Evolutionary conservation across 2,888 invertebrate genomes (phyloP).

Genomic region (Allacma fusca): DNA sequence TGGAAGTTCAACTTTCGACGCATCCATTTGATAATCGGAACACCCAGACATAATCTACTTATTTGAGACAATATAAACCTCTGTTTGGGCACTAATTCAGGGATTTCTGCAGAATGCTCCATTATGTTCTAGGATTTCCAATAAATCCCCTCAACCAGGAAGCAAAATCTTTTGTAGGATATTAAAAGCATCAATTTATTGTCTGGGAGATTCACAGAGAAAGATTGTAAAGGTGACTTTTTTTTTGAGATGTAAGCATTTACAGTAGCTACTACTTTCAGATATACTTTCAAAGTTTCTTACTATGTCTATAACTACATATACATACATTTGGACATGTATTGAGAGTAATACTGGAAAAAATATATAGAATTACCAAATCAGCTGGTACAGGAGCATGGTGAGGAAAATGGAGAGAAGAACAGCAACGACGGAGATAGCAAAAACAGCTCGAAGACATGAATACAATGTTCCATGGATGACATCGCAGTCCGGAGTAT

Average conservation of each 20-base stretch:
- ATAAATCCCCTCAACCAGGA: too few species aligned
- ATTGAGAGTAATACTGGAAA: not conserved
- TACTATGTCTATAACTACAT: too few species aligned
- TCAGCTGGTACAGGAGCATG: constrained; percentile 88
- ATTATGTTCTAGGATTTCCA: too few species aligned
- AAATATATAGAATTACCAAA: constrained; percentile 69
- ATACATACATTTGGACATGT: too few species aligned
- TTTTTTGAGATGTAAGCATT: too few species aligned
- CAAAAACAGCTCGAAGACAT: constrained; percentile 86
- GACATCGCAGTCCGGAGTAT: constrained; percentile 87
- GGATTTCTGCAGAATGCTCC: not conserved
- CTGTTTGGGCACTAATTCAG: not conserved
- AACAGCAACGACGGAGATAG: constrained; percentile 88
- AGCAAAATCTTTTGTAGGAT: too few species aligned
- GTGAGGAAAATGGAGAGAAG: constrained; percentile 90
- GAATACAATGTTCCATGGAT: constrained; percentile 89
- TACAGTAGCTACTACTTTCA: too few species aligned
- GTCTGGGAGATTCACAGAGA: too few species aligned
- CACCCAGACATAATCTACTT: not conserved
- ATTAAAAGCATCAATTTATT: too few species aligned
- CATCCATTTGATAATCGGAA: not conserved
- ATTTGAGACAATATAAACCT: not conserved
- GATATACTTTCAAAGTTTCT: too few species aligned
- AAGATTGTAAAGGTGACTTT: too few species aligned
- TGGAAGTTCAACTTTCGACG: not conserved